A percentile compares a stretch with the other conserved stretches of the same genome.
phyloP scores from a whole-genome alignment of 2,888 invertebrate genomes.

The Protodeltote pygarga region DNA sequence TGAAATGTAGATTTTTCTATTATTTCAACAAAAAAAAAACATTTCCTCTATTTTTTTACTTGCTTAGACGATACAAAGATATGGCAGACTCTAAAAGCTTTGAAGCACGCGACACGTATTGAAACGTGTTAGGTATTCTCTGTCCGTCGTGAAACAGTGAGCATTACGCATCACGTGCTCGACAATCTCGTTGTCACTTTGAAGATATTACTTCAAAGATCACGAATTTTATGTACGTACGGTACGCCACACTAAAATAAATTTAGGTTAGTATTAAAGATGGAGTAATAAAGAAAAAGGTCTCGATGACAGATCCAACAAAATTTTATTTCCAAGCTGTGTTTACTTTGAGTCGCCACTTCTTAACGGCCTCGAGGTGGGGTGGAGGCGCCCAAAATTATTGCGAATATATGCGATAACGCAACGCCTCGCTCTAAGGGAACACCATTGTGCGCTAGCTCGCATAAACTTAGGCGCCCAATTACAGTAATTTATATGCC shows the following conservation, averaged over 20 bases:
- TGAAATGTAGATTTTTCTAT: too few species aligned
- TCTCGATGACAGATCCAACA: conserved; percentile 49
- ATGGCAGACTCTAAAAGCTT: conserved; percentile 36
- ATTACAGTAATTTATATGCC: conserved; percentile 67
- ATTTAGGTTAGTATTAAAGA: conserved; percentile 9
- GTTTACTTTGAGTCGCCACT: conserved; percentile 54
- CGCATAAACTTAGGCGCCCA: conserved; percentile 71
- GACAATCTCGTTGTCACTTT: conserved; percentile 41
- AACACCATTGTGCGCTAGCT: conserved; percentile 59
- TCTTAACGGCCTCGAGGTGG: conserved; percentile 59
- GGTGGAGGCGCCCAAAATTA: conserved; percentile 66
- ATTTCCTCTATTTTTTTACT: conserved; percentile 28
- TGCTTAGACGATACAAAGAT: conserved; percentile 27
- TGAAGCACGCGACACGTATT: conserved; percentile 45
- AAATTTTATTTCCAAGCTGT: conserved; percentile 57
- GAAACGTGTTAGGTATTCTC: conserved; percentile 41
- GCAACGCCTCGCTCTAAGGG: conserved; percentile 50
- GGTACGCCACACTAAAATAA: conserved; percentile 17
- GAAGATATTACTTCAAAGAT: conserved; percentile 37
- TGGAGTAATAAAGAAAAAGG: conserved; percentile 14
- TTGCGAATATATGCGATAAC: conserved; percentile 73
- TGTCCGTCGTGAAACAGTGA: conserved; percentile 34
- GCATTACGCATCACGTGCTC: conserved; percentile 35
- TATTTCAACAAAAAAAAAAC: conserved; percentile 7
- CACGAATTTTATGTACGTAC: conserved; percentile 27